A percentile compares a stretch with the other conserved stretches of the same genome.
Evolutionary conservation across 2,113 vertebrate genomes (phyloP).

Genomic region (Ochotona princeps): DNA sequence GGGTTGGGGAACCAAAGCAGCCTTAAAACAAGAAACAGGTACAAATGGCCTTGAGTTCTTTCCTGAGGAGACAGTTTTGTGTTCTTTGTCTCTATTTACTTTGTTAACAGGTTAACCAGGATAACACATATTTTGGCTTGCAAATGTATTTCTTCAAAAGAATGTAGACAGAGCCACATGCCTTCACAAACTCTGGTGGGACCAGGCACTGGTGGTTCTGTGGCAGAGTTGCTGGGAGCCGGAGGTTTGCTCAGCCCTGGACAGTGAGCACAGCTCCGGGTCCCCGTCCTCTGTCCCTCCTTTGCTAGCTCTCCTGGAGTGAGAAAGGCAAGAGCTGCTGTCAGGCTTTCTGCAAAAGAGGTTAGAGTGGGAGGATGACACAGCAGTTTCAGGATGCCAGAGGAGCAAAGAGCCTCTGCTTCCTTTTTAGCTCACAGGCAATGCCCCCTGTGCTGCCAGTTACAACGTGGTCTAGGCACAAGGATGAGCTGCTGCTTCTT

Average conservation of each 20-base stretch:
- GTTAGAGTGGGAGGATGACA: neutral
- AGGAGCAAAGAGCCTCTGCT: neutral
- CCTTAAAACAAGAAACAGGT: conserved; percentile 43
- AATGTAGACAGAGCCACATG: neutral
- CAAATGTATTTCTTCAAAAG: conserved; percentile 64
- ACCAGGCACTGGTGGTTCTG: neutral
- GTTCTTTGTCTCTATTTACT: conserved; percentile 27
- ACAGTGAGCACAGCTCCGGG: neutral
- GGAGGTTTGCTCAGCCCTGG: neutral
- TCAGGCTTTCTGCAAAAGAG: neutral
- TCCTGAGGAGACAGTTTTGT: neutral
- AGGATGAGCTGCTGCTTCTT: neutral
- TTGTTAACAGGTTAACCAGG: neutral
- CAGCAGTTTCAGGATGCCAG: neutral
- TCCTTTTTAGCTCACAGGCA: neutral
- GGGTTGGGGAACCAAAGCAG: conserved; percentile 29
- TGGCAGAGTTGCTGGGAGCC: neutral
- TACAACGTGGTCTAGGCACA: neutral
- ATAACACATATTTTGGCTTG: conserved; percentile 41
- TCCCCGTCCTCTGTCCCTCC: fast-evolving
- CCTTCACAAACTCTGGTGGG: neutral
- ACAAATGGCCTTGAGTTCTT: conserved; percentile 23
- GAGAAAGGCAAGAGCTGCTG: neutral
- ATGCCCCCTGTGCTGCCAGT: neutral
- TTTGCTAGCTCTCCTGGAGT: neutral